Evolutionary conservation across 64 coral and sea anemone genomes (phyloP).

Genomic region (Montipora sp.): DNA sequence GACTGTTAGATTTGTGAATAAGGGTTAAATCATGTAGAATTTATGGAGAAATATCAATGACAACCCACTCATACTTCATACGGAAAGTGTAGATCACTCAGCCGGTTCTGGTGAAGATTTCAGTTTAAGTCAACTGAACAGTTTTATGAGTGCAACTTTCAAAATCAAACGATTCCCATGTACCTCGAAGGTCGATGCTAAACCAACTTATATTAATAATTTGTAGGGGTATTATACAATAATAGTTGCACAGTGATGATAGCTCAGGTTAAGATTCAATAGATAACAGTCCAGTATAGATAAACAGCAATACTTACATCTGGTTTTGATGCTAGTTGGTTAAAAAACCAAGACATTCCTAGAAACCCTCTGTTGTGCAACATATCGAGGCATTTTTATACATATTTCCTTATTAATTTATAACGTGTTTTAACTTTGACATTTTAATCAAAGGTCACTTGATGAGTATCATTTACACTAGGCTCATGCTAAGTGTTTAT

Average conservation of each 20-base stretch:
- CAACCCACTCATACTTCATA: too few relatives aligned
- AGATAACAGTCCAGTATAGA: neutral
- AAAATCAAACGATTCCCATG: too few relatives aligned
- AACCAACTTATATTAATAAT: too few relatives aligned
- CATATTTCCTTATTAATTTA: neutral
- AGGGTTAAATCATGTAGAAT: too few relatives aligned
- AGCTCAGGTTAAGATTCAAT: neutral
- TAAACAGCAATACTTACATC: neutral
- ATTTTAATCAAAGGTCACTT: neutral
- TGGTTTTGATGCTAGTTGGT: neutral
- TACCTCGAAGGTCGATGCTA: too few relatives aligned
- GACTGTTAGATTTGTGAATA: too few relatives aligned
- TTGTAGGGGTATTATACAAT: neutral
- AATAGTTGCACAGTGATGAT: neutral
- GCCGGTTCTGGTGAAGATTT: too few relatives aligned
- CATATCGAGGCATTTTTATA: neutral
- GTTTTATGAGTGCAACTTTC: too few relatives aligned
- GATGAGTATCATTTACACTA: neutral
- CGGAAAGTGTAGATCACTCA: too few relatives aligned
- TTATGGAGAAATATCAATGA: too few relatives aligned
- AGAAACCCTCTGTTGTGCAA: neutral
- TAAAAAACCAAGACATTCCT: neutral
- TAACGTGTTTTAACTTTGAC: neutral
- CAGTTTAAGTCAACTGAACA: too few relatives aligned
- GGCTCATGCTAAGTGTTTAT: too few relatives aligned